A percentile compares a stretch with the other conserved stretches of the same genome.
Evolutionary conservation across 2,797 vertebrate species (phyloP).

Genomic region (Tenualosa thibaudeaui): DNA sequence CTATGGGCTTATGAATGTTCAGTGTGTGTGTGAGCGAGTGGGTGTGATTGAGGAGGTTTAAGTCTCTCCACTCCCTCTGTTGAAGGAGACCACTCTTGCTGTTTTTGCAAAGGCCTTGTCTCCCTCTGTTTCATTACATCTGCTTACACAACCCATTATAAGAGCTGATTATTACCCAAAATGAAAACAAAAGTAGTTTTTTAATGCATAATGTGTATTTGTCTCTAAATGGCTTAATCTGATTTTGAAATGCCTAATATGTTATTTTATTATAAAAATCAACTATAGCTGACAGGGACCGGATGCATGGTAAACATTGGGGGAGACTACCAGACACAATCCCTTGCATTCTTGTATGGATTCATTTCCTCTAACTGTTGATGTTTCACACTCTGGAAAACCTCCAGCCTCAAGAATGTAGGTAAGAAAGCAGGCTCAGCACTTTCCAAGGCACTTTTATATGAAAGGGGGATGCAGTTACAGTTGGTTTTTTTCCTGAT

Average conservation of each 20-base stretch:
- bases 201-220: not conserved
- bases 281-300: not conserved
- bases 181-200: not conserved
- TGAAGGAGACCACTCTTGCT: not conserved
- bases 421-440: not conserved
- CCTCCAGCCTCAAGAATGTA: constrained; percentile 23
- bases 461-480: not conserved
- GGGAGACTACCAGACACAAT: not conserved
- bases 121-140: not conserved
- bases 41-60: not conserved
- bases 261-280: not conserved
- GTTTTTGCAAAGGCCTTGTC: not conserved
- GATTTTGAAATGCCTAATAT: not conserved
- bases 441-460: not conserved
- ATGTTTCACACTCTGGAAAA: constrained; percentile 3
- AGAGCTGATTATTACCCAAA: not conserved
- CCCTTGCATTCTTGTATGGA: not conserved
- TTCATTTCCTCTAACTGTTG: not conserved
- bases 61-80: not conserved
- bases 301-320: not conserved
- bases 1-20: not conserved
- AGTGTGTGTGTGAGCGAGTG: not conserved
- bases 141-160: not conserved
- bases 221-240: not conserved
- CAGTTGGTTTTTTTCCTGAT: not conserved